Evolutionary conservation across 2,888 invertebrate species (phyloP).

Genomic region (Patella caerulea): DNA sequence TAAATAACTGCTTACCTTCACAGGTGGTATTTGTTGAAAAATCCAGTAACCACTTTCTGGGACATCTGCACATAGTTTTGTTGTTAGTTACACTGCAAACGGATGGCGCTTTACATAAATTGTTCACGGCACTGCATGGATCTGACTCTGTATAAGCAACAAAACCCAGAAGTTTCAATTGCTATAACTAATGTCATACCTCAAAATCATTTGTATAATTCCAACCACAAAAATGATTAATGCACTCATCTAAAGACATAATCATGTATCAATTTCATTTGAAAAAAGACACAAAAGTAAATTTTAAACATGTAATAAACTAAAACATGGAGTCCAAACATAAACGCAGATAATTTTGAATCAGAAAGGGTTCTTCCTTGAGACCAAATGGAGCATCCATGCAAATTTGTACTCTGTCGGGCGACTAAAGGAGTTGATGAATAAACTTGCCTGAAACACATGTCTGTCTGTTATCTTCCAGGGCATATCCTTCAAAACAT

Average conservation of each 20-base stretch:
- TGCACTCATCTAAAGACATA: no score
- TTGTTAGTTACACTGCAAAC: background rate
- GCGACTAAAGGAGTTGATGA: no score
- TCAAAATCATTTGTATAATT: background rate
- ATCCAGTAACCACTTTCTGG: background rate
- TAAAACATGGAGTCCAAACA: no score
- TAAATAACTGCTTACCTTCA: background rate
- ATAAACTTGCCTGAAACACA: background rate
- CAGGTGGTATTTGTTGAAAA: background rate
- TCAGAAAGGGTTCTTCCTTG: no score
- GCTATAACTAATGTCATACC: background rate
- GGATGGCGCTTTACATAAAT: background rate
- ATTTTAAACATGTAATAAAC: no score
- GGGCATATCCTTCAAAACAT: slow-evolving; percentile 9
- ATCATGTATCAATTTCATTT: no score
- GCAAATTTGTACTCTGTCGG: no score
- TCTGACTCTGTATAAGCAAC: background rate
- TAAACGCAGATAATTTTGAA: no score
- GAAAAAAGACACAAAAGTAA: no score
- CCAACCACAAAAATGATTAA: no score
- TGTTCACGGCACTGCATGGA: background rate
- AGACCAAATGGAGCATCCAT: no score
- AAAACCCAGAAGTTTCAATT: no score
- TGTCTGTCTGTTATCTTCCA: background rate
- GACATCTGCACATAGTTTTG: background rate